phyloP scores from a whole-genome alignment of 2,888 invertebrate species.

The Mamestra brassicae region DNA sequence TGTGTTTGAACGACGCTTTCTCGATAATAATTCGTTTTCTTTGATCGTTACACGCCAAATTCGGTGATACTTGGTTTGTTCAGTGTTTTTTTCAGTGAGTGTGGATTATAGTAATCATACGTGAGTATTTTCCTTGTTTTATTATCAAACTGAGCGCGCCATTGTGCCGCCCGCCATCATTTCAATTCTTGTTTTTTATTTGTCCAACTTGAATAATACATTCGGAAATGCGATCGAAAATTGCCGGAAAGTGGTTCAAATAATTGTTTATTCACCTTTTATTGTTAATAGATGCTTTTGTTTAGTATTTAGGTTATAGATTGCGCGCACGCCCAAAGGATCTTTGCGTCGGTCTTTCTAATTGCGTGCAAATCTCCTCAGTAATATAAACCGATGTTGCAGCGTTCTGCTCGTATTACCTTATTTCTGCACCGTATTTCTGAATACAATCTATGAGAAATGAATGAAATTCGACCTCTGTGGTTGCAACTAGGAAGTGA shows the following conservation, averaged over 20 bases:
- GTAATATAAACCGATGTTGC: slow-evolving; percentile 32
- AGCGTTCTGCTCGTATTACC: slow-evolving; percentile 51
- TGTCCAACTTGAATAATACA: slow-evolving; percentile 50
- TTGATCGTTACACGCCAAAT: slow-evolving; percentile 69
- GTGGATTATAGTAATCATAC: slow-evolving; percentile 69
- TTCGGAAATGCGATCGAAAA: slow-evolving; percentile 3
- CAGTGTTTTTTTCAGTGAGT: slow-evolving; percentile 72
- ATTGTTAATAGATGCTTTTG: not conserved
- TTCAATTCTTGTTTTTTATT: slow-evolving; percentile 73
- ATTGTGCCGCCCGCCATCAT: slow-evolving; percentile 87
- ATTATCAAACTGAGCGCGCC: slow-evolving; percentile 75
- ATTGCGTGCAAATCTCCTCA: slow-evolving; percentile 29
- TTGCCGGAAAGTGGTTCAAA: slow-evolving; percentile 10
- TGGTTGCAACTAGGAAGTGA: slow-evolving; percentile 48
- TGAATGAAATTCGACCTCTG: slow-evolving; percentile 47
- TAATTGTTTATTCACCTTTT: not conserved
- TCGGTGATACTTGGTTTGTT: slow-evolving; percentile 69
- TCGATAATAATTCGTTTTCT: slow-evolving; percentile 72
- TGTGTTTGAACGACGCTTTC: slow-evolving; percentile 79
- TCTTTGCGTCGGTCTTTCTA: slow-evolving; percentile 44
- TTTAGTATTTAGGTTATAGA: slow-evolving; percentile 57
- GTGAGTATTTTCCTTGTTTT: slow-evolving; percentile 77
- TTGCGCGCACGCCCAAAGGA: slow-evolving; percentile 40
- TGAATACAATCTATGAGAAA: slow-evolving; percentile 7
- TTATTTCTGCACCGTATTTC: slow-evolving; percentile 13